Percentiles rank a stretch among this genome's conserved stretches.
phyloP scores from a whole-genome alignment of 2,113 vertebrate genomes.

The Lota lota region DNA sequence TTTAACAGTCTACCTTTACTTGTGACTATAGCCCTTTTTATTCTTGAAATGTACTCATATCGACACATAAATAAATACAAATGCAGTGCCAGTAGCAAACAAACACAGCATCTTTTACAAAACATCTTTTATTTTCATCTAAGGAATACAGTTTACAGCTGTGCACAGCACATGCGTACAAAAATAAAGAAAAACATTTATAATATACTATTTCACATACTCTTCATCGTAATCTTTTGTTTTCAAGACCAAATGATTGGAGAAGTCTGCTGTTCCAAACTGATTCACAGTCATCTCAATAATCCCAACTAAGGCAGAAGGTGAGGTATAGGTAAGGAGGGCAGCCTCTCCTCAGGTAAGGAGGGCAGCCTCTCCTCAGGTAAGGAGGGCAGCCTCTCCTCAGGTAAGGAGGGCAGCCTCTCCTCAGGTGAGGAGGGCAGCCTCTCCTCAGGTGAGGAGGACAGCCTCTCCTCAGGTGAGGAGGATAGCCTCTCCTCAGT shows the following conservation, averaged over 20 bases:
- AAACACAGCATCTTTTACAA: slow-evolving; percentile 66
- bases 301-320: slow-evolving; percentile 82
- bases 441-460: slow-evolving; percentile 67
- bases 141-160: slow-evolving; percentile 84
- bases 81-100: no score
- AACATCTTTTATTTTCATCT: slow-evolving; percentile 83
- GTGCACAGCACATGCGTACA: slow-evolving; percentile 97
- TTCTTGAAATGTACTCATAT: no score
- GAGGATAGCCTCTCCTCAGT: slow-evolving; percentile 71
- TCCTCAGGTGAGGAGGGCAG: slow-evolving; percentile 74
- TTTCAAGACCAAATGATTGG: slow-evolving; percentile 82
- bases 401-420: slow-evolving; percentile 73
- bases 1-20: no score
- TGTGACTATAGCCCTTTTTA: no score
- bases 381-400: slow-evolving; percentile 71
- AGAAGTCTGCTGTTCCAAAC: slow-evolving; percentile 79
- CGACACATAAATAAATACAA: no score
- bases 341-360: no score
- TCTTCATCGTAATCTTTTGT: slow-evolving; percentile 46
- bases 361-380: slow-evolving; percentile 74
- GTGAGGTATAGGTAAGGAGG: slow-evolving; percentile 84
- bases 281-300: slow-evolving; percentile 82
- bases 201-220: slow-evolving; percentile 76
- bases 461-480: slow-evolving; percentile 57
- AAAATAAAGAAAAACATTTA: slow-evolving; percentile 89